Evolutionary conservation across 2,113 vertebrate genomes (phyloP).

Genomic region (Nannobrachium achirus): DNA sequence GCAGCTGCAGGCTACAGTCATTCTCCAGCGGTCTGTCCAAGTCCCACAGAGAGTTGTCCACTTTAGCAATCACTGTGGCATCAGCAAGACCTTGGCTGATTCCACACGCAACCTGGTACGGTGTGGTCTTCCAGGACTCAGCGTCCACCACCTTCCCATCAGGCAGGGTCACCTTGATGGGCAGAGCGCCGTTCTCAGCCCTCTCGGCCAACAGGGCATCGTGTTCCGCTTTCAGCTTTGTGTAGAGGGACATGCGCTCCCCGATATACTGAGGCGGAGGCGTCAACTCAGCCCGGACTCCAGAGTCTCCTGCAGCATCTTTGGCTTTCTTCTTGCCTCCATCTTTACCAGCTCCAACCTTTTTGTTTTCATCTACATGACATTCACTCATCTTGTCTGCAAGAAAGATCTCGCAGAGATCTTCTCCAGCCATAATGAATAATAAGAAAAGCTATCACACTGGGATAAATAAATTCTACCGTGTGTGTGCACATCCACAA

Average conservation of each 20-base stretch:
- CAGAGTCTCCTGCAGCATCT: slow-evolving; percentile 75
- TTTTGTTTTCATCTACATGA: slow-evolving; percentile 64
- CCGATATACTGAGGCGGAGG: slow-evolving; percentile 92
- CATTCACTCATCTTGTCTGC: slow-evolving; percentile 74
- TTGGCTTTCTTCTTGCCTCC: slow-evolving; percentile 87
- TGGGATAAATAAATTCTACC: too few relatives aligned
- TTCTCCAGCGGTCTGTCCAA: slow-evolving; percentile 92
- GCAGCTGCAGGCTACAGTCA: slow-evolving; percentile 90
- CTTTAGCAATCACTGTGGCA: slow-evolving; percentile 92
- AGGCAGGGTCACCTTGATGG: slow-evolving; percentile 92
- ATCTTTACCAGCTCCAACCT: slow-evolving; percentile 77
- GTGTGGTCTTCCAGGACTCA: slow-evolving; percentile 95
- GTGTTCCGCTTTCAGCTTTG: slow-evolving; percentile 91
- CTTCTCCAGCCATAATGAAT: slow-evolving; percentile 66
- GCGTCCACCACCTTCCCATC: slow-evolving; percentile 92
- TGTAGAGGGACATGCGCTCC: slow-evolving; percentile 88
- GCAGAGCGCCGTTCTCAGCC: slow-evolving; percentile 84
- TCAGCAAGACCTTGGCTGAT: slow-evolving; percentile 97
- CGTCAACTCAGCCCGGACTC: slow-evolving; percentile 77
- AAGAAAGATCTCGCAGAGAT: too few relatives aligned
- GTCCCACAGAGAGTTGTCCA: slow-evolving; percentile 92
- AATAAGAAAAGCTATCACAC: too few relatives aligned
- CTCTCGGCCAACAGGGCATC: slow-evolving; percentile 87
- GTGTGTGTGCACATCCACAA: too few relatives aligned
- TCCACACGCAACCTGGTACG: slow-evolving; percentile 90